Evolutionary conservation across 2,113 vertebrate genomes (phyloP), one percentile per base, ranked within the genome.

Genomic region (Pseudorhombus dupliciocellatus): DNA sequence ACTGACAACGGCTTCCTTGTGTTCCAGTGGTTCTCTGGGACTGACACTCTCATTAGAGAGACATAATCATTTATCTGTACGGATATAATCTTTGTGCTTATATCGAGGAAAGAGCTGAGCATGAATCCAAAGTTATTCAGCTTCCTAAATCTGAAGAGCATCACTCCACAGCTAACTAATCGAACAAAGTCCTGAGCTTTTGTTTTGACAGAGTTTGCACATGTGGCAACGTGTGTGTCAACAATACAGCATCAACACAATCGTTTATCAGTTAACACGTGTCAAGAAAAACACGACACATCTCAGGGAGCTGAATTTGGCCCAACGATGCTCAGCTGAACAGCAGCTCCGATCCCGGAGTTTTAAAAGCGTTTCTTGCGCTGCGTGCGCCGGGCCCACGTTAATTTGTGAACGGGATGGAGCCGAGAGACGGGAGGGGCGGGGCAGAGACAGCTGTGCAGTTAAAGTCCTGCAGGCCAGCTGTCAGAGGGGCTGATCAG

Each of bases 371-470:
- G 10, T 40, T 61, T 52, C 42, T 58, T 65, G 59, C 4, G 1
- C 40, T 70, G 70, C 7, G 30, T 71, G 53, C 8, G n/a, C 1
- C 1, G 3, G 40, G 34, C 22, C 37, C 18, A 80, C 46, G 81
- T 59, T 84, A 65, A 77, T 70, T 73, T 82, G 83, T 66, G 73
- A 83, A 73, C 80, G 80, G 79, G 70, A 67, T 40, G 61, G 58
- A 72, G 77, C 6, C 5, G 8, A 34, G 55, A 44, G 67, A 54
- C 1, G 20, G 11, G 46, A n/a, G 18, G 10, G 46, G 18, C 18
- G 5, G 64, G 73, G 70, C 77, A 70, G 75, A 75, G 79, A 75
- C 93, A 93, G 93, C 90, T 93, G 93, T 85, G 88, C 46, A 16
- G 56, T 62, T 74, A 48, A 84, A 78, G 78, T 67, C 66, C 72